phyloP scores from a whole-genome alignment of 2,888 invertebrate genomes.

The Oscheius sp. region DNA sequence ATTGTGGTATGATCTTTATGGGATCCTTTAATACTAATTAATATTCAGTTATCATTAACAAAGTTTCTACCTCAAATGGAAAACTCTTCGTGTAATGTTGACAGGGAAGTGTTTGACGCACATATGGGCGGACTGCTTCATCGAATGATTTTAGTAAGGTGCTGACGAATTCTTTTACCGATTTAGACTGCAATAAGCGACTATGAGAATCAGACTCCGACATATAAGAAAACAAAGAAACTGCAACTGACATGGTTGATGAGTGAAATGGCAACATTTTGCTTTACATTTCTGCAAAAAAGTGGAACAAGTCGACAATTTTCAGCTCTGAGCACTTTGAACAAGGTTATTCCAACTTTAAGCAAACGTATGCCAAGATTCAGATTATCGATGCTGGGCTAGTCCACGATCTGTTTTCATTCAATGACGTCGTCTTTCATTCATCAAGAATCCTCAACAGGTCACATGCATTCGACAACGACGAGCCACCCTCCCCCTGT shows the following conservation, averaged over 20 bases:
- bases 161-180: not conserved
- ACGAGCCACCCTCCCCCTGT: constrained; percentile 58
- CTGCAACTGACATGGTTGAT: constrained; percentile 75
- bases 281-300: constrained; percentile 77
- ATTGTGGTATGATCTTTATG: constrained; percentile 74
- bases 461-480: constrained; percentile 65
- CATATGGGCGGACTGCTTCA: constrained; percentile 76
- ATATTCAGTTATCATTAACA: constrained; percentile 56
- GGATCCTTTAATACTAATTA: not conserved
- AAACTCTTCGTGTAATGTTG: constrained; percentile 59
- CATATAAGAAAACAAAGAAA: constrained; percentile 63
- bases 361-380: not conserved
- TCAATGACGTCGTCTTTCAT: constrained; percentile 66
- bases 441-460: constrained; percentile 70
- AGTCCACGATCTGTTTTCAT: constrained; percentile 74
- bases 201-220: constrained; percentile 69
- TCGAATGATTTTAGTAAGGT: constrained; percentile 75
- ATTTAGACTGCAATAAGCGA: constrained; percentile 74
- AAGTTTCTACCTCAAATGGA: constrained; percentile 64
- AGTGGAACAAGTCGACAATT: constrained; percentile 79
- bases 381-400: constrained; percentile 77
- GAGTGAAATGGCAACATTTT: constrained; percentile 77
- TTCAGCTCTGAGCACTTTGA: constrained; percentile 79
- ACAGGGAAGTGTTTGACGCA: constrained; percentile 74
- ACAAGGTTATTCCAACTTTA: constrained; percentile 74